phyloP scores from a whole-genome alignment of 2,113 vertebrate genomes.

The Heterotis niloticus region DNA sequence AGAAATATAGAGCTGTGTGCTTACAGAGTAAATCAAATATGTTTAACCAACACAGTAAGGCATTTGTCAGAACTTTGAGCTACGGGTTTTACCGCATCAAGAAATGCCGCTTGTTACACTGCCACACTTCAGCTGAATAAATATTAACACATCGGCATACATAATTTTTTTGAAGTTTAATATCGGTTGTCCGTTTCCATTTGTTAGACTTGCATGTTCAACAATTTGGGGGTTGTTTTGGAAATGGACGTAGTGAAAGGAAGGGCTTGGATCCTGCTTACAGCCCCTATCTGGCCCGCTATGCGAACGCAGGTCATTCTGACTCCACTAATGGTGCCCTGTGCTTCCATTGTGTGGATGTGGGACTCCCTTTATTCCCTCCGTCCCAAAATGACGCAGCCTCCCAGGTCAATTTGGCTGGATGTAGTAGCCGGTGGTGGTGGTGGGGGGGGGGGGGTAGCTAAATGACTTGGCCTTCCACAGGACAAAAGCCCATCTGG shows the following conservation, averaged over 20 bases:
- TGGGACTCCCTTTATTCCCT: neutral
- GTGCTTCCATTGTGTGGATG: neutral
- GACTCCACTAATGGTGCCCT: neutral
- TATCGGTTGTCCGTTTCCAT: too few relatives aligned
- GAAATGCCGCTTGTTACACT: neutral
- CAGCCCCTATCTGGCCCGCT: neutral
- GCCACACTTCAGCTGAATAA: too few relatives aligned
- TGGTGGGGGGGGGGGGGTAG: too few relatives aligned
- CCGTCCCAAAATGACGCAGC: neutral
- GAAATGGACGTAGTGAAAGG: neutral
- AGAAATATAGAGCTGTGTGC: neutral
- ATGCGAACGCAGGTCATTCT: neutral
- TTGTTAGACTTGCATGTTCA: too few relatives aligned
- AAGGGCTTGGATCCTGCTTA: neutral
- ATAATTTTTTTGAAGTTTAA: too few relatives aligned
- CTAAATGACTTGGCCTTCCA: slow-evolving; percentile 58
- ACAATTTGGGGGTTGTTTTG: neutral
- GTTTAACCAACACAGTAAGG: too few relatives aligned
- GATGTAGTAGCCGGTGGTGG: slow-evolving; percentile 15
- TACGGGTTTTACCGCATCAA: neutral
- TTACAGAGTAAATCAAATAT: too few relatives aligned
- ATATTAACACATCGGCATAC: too few relatives aligned
- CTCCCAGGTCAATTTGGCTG: slow-evolving; percentile 15
- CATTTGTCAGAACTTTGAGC: neutral
- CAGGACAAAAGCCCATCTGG: slow-evolving; percentile 54